These are phyloP conservation scores for Okapia johnstoni DNA, from an alignment of 2,113 vertebrate species.

Conservation along the genomic window DNA sequence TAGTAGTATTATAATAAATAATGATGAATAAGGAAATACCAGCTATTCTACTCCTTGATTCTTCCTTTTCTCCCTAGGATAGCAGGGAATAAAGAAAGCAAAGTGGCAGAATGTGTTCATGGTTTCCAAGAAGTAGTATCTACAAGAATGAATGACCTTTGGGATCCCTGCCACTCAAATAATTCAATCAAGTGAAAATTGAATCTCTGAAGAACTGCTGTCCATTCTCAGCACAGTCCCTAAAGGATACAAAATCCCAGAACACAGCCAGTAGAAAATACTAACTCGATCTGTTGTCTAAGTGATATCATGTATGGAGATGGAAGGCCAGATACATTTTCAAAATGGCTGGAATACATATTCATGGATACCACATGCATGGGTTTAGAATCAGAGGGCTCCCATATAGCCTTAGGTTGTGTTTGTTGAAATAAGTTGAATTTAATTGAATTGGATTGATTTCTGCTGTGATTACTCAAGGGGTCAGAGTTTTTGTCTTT, in stretches of 20 bases:
- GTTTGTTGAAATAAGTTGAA: neutral
- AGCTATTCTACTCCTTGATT: neutral
- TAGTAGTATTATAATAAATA: neutral
- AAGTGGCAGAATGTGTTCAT: neutral
- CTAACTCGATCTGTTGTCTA: neutral
- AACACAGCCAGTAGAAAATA: constrained; percentile 26
- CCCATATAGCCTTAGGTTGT: neutral
- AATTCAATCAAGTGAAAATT: constrained; percentile 42
- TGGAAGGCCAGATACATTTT: neutral
- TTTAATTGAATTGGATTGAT: constrained; percentile 6
- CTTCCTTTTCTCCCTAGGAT: neutral
- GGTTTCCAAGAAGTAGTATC: neutral
- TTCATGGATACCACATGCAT: neutral
- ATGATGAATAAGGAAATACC: neutral
- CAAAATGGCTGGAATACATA: neutral
- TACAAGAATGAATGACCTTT: constrained; percentile 9
- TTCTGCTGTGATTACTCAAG: constrained; percentile 9
- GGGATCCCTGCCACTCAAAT: neutral
- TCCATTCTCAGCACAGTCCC: constrained; percentile 10
- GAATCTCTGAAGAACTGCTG: constrained; percentile 21
- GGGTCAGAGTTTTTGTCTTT: constrained; percentile 26
- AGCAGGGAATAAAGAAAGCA: neutral
- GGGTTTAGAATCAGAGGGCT: neutral
- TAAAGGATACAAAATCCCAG: constrained; percentile 11
- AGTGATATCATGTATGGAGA: neutral